phyloP scores from a whole-genome alignment of 2,888 invertebrate genomes.

The Nomada flava region DNA sequence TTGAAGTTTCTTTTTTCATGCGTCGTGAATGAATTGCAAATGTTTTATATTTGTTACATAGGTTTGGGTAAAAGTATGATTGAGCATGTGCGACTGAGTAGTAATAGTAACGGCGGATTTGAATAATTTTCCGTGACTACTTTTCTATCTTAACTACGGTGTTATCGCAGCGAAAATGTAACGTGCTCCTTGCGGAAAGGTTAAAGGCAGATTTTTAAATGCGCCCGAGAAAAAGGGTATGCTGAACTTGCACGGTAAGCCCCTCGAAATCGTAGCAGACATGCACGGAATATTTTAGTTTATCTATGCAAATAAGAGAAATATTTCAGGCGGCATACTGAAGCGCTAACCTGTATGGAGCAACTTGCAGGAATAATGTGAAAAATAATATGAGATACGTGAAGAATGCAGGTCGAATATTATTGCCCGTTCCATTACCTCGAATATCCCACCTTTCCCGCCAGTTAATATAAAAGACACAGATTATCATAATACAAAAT shows the following conservation, averaged over 20 bases:
- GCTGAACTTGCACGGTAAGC: neutral
- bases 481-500: neutral
- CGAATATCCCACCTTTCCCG: no score
- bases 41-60: no score
- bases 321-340: neutral
- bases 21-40: no score
- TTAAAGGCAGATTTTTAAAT: neutral
- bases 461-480: no score
- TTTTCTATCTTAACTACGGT: neutral
- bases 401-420: neutral
- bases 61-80: no score
- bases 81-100: no score
- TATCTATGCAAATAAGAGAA: slow-evolving; percentile 28
- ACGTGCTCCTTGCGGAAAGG: neutral
- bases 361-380: neutral
- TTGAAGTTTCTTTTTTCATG: no score
- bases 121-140: no score
- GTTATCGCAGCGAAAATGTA: neutral
- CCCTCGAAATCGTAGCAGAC: neutral
- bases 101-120: no score
- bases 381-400: neutral
- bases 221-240: neutral
- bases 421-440: neutral
- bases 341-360: neutral
- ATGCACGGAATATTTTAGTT: slow-evolving; percentile 7